A percentile compares a stretch with the other conserved stretches of the same genome.
Conservation (phyloP, 92 coral and sea anemone species). For the Zoanthus sansibaricus region DNA sequence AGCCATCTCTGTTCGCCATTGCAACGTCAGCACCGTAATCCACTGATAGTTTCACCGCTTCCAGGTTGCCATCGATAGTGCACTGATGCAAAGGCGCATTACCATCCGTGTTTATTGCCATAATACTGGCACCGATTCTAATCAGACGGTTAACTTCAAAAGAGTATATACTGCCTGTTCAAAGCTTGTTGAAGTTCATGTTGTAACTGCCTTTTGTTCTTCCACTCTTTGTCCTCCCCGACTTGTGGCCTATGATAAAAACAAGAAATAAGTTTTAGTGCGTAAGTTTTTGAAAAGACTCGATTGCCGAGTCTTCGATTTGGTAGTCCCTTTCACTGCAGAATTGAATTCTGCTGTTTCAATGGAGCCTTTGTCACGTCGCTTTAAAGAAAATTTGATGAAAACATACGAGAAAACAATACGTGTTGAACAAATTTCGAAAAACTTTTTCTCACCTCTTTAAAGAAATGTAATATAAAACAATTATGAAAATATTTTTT, state of each 20-base stretch:
- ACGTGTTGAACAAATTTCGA: no score
- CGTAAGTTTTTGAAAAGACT: no score
- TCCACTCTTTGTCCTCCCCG: constrained; percentile 9
- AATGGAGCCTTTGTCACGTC: no score
- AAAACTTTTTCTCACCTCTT: no score
- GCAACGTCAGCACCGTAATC: constrained; percentile 78
- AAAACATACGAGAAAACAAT: no score
- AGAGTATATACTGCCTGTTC: constrained; percentile 63
- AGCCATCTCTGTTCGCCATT: constrained; percentile 76
- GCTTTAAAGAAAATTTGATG: no score
- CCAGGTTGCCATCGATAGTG: constrained; percentile 74
- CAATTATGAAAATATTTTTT: no score
- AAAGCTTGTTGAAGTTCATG: constrained; percentile 73
- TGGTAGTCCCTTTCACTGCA: no score
- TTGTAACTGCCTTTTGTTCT: constrained; percentile 1
- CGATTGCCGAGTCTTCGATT: no score
- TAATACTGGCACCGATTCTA: constrained; percentile 66
- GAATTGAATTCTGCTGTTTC: no score
- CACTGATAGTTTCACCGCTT: constrained; percentile 76
- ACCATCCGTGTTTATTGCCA: constrained; percentile 71
- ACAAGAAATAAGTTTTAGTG: no score
- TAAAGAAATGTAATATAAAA: no score
- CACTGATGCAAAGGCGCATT: constrained; percentile 78
- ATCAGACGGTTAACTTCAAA: constrained; percentile 64
- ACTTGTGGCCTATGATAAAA: constrained; percentile 5